Conservation (phyloP, 53 echinoderm and acorn worm species). For the Zoroaster sp. region DNA sequence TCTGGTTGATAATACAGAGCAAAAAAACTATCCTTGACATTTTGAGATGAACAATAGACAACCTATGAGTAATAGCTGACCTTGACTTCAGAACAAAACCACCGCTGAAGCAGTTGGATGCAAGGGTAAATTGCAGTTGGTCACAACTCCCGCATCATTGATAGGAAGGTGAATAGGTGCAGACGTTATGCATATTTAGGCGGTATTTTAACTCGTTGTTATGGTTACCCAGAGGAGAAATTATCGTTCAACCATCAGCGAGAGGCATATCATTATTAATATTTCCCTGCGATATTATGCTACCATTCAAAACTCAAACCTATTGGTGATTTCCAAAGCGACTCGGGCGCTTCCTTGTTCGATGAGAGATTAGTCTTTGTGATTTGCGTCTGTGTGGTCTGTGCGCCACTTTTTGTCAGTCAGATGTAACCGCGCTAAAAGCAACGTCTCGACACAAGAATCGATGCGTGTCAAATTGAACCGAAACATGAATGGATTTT, state of each 20-base stretch:
- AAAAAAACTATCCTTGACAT: not conserved
- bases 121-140: not conserved
- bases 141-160: no score
- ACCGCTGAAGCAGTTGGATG: not conserved
- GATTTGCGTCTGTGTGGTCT: not conserved
- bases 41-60: not conserved
- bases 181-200: not conserved
- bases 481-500: conserved; percentile 26
- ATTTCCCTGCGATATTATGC: no score
- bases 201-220: not conserved
- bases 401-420: not conserved
- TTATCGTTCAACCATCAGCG: not conserved
- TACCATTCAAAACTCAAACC: not conserved
- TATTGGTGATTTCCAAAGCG: not conserved
- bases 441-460: conserved; percentile 13
- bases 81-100: conserved; percentile 19
- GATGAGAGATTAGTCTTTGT: not conserved
- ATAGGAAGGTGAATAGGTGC: not conserved
- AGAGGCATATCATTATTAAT: not conserved
- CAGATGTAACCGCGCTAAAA: no score
- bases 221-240: not conserved
- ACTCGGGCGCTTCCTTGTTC: not conserved
- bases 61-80: not conserved
- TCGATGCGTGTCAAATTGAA: conserved; percentile 18
- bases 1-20: not conserved